These are phyloP conservation scores for Lithobates sylvaticus DNA, from an alignment of 2,797 vertebrate species.

Conservation along the genomic window DNA sequence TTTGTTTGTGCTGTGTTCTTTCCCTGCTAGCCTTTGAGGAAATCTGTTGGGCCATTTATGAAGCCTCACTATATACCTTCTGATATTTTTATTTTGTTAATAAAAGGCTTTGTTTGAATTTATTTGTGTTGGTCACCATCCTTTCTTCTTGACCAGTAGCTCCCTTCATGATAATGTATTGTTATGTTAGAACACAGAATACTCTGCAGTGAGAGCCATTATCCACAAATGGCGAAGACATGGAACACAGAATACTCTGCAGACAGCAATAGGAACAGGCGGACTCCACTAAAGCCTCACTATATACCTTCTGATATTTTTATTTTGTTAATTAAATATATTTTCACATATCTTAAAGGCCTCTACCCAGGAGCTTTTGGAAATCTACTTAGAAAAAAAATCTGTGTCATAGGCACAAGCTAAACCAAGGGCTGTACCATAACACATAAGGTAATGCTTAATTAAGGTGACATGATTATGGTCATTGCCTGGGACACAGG, in stretches of 20 bases:
- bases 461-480: slow-evolving; percentile 42
- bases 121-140: neutral
- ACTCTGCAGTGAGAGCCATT: too few species aligned
- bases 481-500: slow-evolving; percentile 42
- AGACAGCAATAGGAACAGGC: slow-evolving; percentile 45
- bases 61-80: too few species aligned
- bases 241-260: slow-evolving; percentile 59
- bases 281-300: slow-evolving; percentile 25
- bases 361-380: neutral
- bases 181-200: slow-evolving; percentile 59
- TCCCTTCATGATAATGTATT: slow-evolving; percentile 6
- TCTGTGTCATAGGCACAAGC: neutral
- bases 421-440: neutral
- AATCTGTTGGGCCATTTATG: neutral
- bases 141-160: neutral
- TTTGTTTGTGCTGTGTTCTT: slow-evolving; percentile 23
- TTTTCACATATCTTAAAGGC: neutral
- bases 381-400: neutral
- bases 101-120: neutral
- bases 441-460: neutral
- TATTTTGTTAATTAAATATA: neutral
- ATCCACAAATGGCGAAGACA: too few species aligned
- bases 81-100: too few species aligned
- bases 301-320: neutral
- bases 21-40: slow-evolving; percentile 10